phyloP scores from a whole-genome alignment of 1,140 invertebrate species.

The Danaus plexippus region DNA sequence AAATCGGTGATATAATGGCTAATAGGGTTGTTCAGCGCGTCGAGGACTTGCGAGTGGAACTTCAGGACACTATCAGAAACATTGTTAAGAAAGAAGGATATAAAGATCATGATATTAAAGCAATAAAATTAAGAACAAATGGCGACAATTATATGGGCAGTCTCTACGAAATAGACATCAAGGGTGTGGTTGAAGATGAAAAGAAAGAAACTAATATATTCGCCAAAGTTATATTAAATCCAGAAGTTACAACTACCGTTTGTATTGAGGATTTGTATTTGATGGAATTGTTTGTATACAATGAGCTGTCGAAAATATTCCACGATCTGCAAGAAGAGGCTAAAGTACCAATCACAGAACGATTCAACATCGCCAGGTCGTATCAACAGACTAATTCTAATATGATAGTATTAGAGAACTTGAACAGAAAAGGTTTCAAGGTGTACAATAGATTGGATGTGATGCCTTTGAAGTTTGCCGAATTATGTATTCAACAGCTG shows the following conservation, averaged over 20 bases:
- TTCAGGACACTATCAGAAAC: conserved; percentile 7
- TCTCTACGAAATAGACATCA: conserved; percentile 22
- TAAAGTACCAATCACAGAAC: conserved; percentile 17
- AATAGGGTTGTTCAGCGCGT: no score
- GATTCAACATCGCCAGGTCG: conserved; percentile 21
- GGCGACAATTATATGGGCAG: conserved; percentile 21
- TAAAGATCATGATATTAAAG: conserved; percentile 4
- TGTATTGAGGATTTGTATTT: conserved; percentile 15
- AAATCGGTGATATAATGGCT: no score
- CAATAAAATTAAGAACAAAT: conserved; percentile 5
- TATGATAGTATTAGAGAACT: conserved; percentile 30
- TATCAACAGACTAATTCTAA: conserved; percentile 17
- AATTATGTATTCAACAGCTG: conserved; percentile 24
- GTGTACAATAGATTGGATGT: conserved; percentile 22
- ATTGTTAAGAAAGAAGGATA: conserved; percentile 13
- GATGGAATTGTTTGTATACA: conserved; percentile 27
- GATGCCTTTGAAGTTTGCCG: conserved; percentile 25
- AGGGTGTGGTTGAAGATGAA: conserved; percentile 11
- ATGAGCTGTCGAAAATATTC: conserved; percentile 18
- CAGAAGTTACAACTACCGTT: conserved; percentile 15
- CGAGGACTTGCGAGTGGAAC: no score
- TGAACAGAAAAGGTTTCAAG: conserved; percentile 24
- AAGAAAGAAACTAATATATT: conserved; percentile 23
- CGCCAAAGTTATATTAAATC: conserved; percentile 13
- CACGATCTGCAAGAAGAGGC: conserved; percentile 26